Conservation (phyloP, 2,888 invertebrate genomes). For the Andrena trimmerana region DNA sequence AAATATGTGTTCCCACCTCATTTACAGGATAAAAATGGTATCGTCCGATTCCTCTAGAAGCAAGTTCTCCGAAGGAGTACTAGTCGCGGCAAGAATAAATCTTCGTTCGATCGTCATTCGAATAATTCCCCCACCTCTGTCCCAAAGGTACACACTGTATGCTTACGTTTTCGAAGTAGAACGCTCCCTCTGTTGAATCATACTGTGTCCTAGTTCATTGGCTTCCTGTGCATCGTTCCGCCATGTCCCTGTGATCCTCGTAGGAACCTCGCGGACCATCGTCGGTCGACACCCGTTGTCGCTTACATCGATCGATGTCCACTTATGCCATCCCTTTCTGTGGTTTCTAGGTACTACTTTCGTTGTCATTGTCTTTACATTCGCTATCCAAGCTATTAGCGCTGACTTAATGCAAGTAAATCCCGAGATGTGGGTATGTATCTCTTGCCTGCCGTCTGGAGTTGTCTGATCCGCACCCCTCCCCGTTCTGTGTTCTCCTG, state of each 20-base stretch:
- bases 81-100: background rate
- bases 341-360: conserved; percentile 63
- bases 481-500: background rate
- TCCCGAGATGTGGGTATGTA: conserved; percentile 59
- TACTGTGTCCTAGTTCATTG: background rate
- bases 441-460: conserved; percentile 46
- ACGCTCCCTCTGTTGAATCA: background rate
- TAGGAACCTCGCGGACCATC: background rate
- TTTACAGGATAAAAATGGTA: no score
- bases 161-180: background rate
- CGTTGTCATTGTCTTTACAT: conserved; percentile 56
- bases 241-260: background rate
- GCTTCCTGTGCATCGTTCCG: background rate
- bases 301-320: conserved; percentile 15
- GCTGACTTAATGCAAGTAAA: conserved; percentile 56
- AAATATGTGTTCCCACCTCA: no score
- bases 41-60: no score
- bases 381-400: conserved; percentile 46
- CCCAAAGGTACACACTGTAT: conserved; percentile 13
- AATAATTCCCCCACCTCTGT: conserved; percentile 23
- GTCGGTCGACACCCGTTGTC: background rate
- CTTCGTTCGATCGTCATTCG: background rate
- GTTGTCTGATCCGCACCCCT: background rate
- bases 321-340: conserved; percentile 35
- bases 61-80: no score